Evolutionary conservation across 1,140 invertebrate species (phyloP).

Genomic region (Proctacanthus coquilletti): DNA sequence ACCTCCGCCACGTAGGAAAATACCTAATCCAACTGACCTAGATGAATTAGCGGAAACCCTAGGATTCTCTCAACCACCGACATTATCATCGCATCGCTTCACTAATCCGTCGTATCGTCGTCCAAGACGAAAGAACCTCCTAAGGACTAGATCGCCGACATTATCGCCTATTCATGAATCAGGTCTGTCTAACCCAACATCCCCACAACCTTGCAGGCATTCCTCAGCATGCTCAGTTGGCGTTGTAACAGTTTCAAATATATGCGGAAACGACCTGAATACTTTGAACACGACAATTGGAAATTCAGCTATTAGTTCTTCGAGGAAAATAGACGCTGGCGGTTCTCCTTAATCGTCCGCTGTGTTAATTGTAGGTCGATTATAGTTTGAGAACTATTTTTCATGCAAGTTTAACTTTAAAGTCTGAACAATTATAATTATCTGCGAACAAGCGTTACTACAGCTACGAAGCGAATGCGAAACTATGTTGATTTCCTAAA

Average conservation of each 20-base stretch:
- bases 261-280: no score
- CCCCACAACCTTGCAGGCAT: conserved; percentile 37
- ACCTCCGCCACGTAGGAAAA: conserved; percentile 32
- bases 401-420: no score
- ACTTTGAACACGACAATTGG: no score
- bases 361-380: no score
- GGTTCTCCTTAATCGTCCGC: no score
- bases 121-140: conserved; percentile 31
- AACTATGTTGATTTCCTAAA: no score
- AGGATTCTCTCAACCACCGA: conserved; percentile 22
- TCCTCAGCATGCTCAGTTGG: conserved; percentile 15
- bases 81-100: conserved; percentile 2
- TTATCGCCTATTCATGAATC: conserved; percentile 55
- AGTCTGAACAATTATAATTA: no score
- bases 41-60: conserved; percentile 35
- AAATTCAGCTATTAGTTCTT: no score
- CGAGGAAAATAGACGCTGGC: no score
- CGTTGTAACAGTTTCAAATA: conserved; percentile 6
- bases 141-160: conserved; percentile 37
- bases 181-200: conserved; percentile 54
- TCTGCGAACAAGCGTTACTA: no score
- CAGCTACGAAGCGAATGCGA: no score
- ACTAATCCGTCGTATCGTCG: conserved; percentile 15
- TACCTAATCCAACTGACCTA: conserved; percentile 29
- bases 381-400: no score